Conservation (phyloP, 2,797 vertebrate genomes). For the Morus bassanus region DNA sequence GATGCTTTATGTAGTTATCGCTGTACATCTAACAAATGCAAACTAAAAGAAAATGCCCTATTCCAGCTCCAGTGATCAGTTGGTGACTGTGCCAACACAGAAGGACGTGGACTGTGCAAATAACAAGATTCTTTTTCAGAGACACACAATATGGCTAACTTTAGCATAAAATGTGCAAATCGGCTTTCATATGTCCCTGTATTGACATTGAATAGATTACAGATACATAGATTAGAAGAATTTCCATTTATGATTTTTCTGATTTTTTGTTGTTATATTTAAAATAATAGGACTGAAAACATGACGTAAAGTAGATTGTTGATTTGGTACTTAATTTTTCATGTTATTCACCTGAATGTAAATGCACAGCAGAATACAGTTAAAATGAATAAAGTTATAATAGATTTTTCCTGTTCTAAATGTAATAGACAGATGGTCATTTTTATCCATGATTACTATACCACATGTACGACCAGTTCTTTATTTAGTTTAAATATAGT, state of each 20-base stretch:
- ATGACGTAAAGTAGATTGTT: neutral
- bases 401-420: neutral
- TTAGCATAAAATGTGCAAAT: neutral
- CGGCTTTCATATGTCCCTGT: neutral
- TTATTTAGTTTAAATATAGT: neutral
- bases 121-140: neutral
- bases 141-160: neutral
- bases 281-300: neutral
- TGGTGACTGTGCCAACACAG: neutral
- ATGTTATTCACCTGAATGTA: neutral
- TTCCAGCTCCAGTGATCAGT: neutral
- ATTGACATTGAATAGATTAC: neutral
- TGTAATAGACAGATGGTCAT: neutral
- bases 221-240: neutral
- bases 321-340: neutral
- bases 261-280: neutral
- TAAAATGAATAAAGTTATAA: neutral
- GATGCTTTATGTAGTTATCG: constrained; percentile 16
- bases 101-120: neutral
- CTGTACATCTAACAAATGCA: neutral
- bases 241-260: neutral
- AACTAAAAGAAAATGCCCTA: neutral
- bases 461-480: neutral
- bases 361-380: neutral
- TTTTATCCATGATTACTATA: neutral